Base-by-base conservation (phyloP, 2,797 vertebrate species). In the Hemibagrus guttatus region DNA sequence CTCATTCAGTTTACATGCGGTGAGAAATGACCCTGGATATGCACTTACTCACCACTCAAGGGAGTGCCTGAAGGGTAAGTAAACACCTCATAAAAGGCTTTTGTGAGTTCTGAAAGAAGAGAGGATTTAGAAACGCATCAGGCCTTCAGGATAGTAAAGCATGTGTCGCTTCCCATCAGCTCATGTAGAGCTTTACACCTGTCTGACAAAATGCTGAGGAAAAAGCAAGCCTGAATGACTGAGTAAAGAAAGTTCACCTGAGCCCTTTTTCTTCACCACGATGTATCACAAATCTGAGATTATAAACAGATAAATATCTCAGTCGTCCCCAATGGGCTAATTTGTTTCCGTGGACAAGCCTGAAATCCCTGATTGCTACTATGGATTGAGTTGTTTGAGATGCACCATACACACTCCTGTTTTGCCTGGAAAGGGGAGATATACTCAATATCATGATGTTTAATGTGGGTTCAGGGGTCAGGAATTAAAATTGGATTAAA, bases 81-180 rank as follows among this genome's bases (percentile, higher is more conserved):
- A 88, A 85, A 87, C 58, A 85, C 64, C 35, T 82, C 19, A 61
- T n/a, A 75, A 64, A 71, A 82, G 46, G 46, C 61, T 59, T 52
- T 68, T 39, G 28, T 64, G 59, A 85, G 46, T 81, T n/a, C 46
- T 49, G 58, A 75, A 75, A 58, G 28, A 66, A 59, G 23, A 84
- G 63, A 61, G 63, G 42, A 86, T 75, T 83, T 66, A 46, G 46
- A 61, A n/a, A 75, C 46, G 35, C 68, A 49, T 56, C 58, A 75
- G 8, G 80, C 46, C 85, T 86, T 17, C n/a, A 49, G 56, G 69
- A 83, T 42, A 75, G 59, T 56, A 21, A 56, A 84, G 83, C 56
- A 12, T 42, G 19, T 84, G 14, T 72, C 39, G 8, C 31, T 69
- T 83, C 66, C 81, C 49, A 83, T 83, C 21, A 39, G 81, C 81